These are phyloP conservation scores for Phylloscopus trochilus DNA, from an alignment of 2,113 vertebrate genomes.

Conservation along the genomic window DNA sequence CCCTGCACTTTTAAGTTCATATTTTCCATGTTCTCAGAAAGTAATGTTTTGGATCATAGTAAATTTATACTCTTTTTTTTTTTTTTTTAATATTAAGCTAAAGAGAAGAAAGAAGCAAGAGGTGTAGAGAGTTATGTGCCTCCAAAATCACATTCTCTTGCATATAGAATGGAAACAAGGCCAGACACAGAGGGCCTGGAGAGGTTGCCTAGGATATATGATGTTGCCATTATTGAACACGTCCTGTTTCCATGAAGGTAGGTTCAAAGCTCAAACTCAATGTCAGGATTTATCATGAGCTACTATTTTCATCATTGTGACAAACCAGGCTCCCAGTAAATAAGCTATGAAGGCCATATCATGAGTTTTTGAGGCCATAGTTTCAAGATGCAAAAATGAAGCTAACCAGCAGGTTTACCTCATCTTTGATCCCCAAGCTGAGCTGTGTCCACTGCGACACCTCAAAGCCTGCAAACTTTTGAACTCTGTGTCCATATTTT, in stretches of 20 bases:
- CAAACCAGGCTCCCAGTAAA: background rate
- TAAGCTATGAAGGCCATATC: background rate
- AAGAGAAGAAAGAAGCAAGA: background rate
- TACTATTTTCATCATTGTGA: background rate
- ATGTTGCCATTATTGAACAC: background rate
- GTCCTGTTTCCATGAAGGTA: background rate
- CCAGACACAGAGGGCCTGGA: background rate
- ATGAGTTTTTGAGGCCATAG: background rate
- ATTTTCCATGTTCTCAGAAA: background rate
- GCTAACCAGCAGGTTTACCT: background rate
- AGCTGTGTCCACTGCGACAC: background rate
- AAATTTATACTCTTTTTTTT: background rate
- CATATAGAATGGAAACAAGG: background rate
- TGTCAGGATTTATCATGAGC: background rate
- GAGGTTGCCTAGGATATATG: background rate
- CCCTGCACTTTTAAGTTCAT: rapidly evolving
- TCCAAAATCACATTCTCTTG: background rate
- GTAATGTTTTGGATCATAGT: background rate
- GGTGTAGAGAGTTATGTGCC: background rate
- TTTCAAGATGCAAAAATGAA: background rate
- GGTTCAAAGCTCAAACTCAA: background rate
- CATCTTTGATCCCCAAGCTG: background rate
- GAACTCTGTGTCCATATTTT: background rate
- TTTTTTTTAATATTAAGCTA: background rate
- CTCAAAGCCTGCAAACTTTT: background rate